phyloP scores from a whole-genome alignment of 2,888 invertebrate species.

The Tuberolachnus salignus region DNA sequence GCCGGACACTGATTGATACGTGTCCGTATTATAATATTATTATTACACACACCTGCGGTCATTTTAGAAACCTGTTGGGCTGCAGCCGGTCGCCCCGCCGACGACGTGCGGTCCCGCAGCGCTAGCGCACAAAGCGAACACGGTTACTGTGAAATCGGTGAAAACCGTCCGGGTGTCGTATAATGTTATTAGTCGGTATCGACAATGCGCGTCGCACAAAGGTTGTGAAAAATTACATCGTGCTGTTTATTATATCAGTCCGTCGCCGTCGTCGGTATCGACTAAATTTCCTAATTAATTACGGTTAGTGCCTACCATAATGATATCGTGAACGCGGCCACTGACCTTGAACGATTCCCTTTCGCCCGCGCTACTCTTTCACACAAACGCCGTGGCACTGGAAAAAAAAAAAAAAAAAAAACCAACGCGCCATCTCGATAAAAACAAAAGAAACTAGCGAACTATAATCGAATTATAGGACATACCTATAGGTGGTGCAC shows the following conservation, averaged over 20 bases:
- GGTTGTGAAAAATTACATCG: background rate
- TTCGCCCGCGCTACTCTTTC: too few species aligned
- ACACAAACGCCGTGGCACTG: too few species aligned
- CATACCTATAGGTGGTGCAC: too few species aligned
- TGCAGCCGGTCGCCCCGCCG: background rate
- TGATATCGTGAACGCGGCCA: too few species aligned
- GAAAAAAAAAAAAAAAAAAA: too few species aligned
- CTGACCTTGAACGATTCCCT: too few species aligned
- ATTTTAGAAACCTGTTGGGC: constrained; percentile 28
- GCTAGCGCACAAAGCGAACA: background rate
- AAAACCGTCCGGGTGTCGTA: constrained; percentile 2
- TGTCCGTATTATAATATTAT: background rate
- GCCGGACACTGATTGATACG: constrained; percentile 18
- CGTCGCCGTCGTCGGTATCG: too few species aligned
- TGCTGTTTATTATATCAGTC: background rate
- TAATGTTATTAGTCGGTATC: background rate
- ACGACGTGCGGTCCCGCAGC: background rate
- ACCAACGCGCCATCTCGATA: too few species aligned
- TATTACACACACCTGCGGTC: constrained; percentile 11
- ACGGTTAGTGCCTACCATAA: too few species aligned
- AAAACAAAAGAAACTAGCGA: too few species aligned
- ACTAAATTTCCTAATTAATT: background rate
- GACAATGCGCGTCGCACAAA: background rate
- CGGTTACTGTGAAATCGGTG: background rate
- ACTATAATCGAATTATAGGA: too few species aligned